These are phyloP conservation scores for Gastrophryne carolinensis DNA, from an alignment of 2,797 vertebrate genomes.

Conservation along the genomic window DNA sequence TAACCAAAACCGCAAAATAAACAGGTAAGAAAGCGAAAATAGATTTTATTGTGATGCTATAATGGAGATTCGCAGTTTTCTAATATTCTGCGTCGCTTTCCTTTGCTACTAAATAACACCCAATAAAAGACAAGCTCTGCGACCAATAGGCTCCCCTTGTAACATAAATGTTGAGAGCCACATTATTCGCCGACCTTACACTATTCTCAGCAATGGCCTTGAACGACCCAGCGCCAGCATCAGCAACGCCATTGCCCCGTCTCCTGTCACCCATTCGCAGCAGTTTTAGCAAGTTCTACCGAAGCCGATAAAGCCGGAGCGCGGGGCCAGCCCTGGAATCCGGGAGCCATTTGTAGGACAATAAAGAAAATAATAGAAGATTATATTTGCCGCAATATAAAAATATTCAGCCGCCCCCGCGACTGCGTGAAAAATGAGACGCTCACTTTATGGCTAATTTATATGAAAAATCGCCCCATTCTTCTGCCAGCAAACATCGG, in stretches of 20 bases:
- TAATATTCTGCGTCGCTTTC: too few species aligned
- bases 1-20: too few species aligned
- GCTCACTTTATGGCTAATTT: constrained; percentile 31
- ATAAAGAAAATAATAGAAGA: constrained; percentile 40
- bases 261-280: neutral
- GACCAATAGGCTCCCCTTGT: too few species aligned
- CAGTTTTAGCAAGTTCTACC: neutral
- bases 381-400: constrained; percentile 9
- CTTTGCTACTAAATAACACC: too few species aligned
- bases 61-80: too few species aligned
- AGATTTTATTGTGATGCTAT: too few species aligned
- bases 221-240: constrained; percentile 27
- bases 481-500: neutral
- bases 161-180: too few species aligned
- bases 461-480: constrained; percentile 28
- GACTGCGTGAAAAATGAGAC: neutral
- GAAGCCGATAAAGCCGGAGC: constrained; percentile 19
- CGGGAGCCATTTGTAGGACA: neutral
- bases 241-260: neutral
- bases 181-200: too few species aligned
- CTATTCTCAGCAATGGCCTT: too few species aligned
- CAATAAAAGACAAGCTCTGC: too few species aligned
- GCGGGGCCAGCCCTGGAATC: neutral
- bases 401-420: neutral
- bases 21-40: too few species aligned